Percentiles rank a stretch among this genome's conserved stretches.
phyloP scores from a whole-genome alignment of 2,113 vertebrate species.

The Dicaeum eximium region DNA sequence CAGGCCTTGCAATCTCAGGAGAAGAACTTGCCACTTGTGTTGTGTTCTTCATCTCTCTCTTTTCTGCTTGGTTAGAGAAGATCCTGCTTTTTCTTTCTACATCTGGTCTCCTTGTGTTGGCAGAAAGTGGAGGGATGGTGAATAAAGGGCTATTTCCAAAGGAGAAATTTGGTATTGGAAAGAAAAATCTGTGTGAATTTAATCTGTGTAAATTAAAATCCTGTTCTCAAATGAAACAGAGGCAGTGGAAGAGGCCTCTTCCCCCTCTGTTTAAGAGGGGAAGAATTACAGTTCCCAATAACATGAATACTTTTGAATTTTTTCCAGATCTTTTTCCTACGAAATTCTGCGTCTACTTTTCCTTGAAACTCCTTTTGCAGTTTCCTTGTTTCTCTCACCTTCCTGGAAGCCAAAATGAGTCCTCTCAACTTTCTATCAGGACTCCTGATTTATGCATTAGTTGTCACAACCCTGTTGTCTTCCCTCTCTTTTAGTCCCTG shows the following conservation, averaged over 20 bases:
- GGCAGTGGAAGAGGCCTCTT: background rate
- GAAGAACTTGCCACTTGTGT: background rate
- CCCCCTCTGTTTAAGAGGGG: background rate
- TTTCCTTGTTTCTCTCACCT: background rate
- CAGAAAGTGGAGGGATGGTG: background rate
- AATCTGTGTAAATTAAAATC: background rate
- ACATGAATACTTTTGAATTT: background rate
- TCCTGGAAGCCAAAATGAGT: background rate
- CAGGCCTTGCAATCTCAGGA: background rate
- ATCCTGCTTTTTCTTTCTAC: background rate
- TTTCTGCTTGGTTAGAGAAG: background rate
- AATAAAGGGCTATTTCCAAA: background rate
- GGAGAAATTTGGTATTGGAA: background rate
- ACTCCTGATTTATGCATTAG: background rate
- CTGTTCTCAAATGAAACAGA: background rate
- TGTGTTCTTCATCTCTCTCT: background rate
- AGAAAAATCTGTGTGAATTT: background rate
- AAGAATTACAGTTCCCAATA: background rate
- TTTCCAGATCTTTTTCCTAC: background rate
- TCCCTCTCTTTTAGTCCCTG: background rate
- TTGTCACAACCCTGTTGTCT: rapidly evolving
- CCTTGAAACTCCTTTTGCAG: background rate
- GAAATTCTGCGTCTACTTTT: background rate
- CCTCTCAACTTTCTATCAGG: background rate
- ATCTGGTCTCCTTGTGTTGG: background rate